These are phyloP conservation scores for Nemoura dubitans DNA, from an alignment of 2,888 invertebrate genomes.

Conservation along the genomic window DNA sequence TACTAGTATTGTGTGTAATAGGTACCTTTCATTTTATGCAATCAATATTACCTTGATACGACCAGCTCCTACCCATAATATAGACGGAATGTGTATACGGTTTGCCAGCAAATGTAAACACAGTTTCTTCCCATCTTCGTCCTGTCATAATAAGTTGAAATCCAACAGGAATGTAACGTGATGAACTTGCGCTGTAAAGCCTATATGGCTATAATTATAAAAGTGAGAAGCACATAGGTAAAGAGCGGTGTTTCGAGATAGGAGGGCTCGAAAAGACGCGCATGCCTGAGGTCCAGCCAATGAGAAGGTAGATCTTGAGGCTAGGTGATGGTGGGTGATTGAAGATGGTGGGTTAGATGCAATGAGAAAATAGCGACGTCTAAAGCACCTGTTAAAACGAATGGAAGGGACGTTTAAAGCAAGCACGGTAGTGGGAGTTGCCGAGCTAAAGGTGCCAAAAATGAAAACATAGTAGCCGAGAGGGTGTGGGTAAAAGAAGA, in stretches of 20 bases:
- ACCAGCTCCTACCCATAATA: too few relatives aligned
- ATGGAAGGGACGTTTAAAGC: constrained; percentile 42
- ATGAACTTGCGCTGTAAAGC: not conserved
- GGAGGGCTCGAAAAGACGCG: constrained; percentile 30
- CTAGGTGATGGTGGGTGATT: constrained; percentile 27
- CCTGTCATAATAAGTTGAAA: not conserved
- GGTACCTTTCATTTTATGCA: too few relatives aligned
- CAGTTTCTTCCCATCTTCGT: not conserved
- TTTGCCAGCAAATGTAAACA: not conserved
- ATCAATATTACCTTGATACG: too few relatives aligned
- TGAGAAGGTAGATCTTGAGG: constrained; percentile 1
- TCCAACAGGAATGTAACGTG: not conserved
- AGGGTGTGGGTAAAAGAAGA: not conserved
- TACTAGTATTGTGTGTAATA: too few relatives aligned
- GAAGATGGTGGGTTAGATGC: constrained; percentile 35
- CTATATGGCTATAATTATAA: not conserved
- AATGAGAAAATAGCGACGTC: constrained; percentile 46
- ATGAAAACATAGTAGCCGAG: not conserved
- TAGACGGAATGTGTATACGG: too few relatives aligned
- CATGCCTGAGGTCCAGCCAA: constrained; percentile 36
- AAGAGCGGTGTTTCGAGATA: not conserved
- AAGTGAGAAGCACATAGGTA: not conserved
- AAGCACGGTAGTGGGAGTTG: not conserved
- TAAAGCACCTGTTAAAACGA: constrained; percentile 47
- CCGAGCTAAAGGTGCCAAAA: not conserved